Evolutionary conservation across 2,113 vertebrate species (phyloP).

Genomic region (Laterallus jamaicensis): DNA sequence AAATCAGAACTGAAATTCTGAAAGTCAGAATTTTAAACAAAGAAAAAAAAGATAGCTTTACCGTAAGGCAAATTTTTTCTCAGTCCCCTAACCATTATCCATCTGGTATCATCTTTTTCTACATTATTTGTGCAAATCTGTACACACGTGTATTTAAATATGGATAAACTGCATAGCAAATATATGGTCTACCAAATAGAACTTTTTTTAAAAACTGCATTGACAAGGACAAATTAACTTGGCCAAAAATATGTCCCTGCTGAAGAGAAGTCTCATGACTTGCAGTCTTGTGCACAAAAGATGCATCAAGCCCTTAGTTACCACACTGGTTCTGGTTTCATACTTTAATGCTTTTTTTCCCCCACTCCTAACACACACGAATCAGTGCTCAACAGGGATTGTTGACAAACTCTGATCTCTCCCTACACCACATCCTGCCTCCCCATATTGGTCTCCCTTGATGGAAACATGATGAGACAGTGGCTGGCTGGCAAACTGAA

Average conservation of each 20-base stretch:
- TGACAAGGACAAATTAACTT: background rate
- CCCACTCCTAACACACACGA: background rate
- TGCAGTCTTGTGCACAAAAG: background rate
- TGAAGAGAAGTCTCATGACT: background rate
- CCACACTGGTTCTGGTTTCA: background rate
- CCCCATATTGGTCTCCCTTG: background rate
- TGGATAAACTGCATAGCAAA: background rate
- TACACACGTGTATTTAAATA: background rate
- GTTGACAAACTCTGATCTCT: background rate
- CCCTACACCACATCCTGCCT: background rate
- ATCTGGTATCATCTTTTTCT: background rate
- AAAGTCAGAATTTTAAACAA: background rate
- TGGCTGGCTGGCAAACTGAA: background rate
- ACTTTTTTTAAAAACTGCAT: background rate
- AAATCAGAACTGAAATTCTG: background rate
- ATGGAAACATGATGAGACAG: background rate
- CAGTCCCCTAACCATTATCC: background rate
- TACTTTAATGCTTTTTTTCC: background rate
- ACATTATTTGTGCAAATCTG: background rate
- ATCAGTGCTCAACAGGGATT: background rate
- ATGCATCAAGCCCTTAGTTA: background rate
- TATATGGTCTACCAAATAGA: background rate
- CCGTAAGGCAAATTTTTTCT: background rate
- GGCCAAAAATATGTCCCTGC: background rate
- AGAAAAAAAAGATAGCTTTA: background rate